Base-by-base conservation (phyloP, 1,140 invertebrate species). In the Neodiprion virginianus region DNA sequence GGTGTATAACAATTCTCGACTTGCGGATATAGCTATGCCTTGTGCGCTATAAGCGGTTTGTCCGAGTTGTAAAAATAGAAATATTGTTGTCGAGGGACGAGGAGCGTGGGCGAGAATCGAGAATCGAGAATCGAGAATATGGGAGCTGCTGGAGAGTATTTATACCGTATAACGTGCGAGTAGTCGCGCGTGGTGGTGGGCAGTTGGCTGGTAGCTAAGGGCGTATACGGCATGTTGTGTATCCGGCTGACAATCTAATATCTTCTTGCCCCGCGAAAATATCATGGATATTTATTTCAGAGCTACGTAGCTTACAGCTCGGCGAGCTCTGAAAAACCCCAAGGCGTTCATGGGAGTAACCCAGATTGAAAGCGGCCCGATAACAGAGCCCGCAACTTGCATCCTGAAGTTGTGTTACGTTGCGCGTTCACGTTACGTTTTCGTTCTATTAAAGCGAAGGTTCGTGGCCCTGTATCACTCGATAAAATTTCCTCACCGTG, bases 181-280 rank as follows among this genome's bases (percentile, higher is more conserved):
- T 74, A 82, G 11, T 61, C n/a, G n/a, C n/a, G 79, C 81, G 78
- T 79, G 80, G 80, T 81, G 78, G 81, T 79, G 5, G 28, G 28
- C 28, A 79, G 81, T 82, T 81, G 76, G 28, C 78, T 80, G 76
- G 80, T 83, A 83, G 80, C 82, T 83, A 76, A 78, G 75, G 82
- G 82, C 82, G 78, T 67, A 77, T 78, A 77, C 53, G n/a, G 53
- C 53, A 78, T 79, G 71, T 75, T 72, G 72, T 40, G 28, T 76
- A 80, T 78, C 78, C 80, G 79, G 80, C 82, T 80, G 82, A 83
- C 82, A 83, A 82, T 82, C 79, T 83, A 82, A 83, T 83, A 82
- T 83, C 79, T 79, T 23, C 28, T 40, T 40, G 28, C 28, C 28
- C 28, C 28, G 28, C 53, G 53, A 61, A 61, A 61, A 61, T 61